Conservation (phyloP, 1,140 invertebrate genomes). For the Drosophila truncata region DNA sequence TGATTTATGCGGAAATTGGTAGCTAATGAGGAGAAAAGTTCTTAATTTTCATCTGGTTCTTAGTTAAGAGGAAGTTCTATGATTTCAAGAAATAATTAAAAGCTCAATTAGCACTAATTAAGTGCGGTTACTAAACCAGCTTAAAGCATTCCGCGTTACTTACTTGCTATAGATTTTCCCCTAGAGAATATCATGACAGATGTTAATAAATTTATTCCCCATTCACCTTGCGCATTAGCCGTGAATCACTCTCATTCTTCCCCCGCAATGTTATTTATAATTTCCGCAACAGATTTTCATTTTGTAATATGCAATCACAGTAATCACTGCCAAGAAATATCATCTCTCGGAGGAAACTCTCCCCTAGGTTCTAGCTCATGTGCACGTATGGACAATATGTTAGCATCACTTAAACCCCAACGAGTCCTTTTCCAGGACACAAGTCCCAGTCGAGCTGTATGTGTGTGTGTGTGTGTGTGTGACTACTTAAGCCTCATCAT, state of each 20-base stretch:
- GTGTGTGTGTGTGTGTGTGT: constrained; percentile 31
- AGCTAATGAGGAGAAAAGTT: not conserved
- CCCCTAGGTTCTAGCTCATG: constrained; percentile 11
- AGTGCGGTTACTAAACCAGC: not conserved
- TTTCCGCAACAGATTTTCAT: constrained; percentile 42
- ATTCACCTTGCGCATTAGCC: constrained; percentile 41
- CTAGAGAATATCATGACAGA: constrained; percentile 21
- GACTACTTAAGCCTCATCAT: constrained; percentile 81
- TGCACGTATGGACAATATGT: constrained; percentile 46
- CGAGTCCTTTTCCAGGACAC: constrained; percentile 30
- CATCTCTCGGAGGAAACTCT: constrained; percentile 28
- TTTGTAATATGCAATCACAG: constrained; percentile 40
- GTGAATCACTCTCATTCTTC: constrained; percentile 4
- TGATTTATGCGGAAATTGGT: not conserved
- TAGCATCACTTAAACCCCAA: constrained; percentile 62
- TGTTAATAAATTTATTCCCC: constrained; percentile 28
- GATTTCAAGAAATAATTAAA: not conserved
- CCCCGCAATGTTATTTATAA: constrained; percentile 17
- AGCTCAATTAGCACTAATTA: not conserved
- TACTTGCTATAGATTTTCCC: not conserved
- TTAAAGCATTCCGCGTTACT: not conserved
- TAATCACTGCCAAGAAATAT: constrained; percentile 53
- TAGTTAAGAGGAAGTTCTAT: not conserved
- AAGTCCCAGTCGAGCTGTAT: constrained; percentile 36
- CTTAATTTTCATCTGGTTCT: not conserved